phyloP scores from a whole-genome alignment of 2,888 invertebrate genomes.

The Tipula vernalis region DNA sequence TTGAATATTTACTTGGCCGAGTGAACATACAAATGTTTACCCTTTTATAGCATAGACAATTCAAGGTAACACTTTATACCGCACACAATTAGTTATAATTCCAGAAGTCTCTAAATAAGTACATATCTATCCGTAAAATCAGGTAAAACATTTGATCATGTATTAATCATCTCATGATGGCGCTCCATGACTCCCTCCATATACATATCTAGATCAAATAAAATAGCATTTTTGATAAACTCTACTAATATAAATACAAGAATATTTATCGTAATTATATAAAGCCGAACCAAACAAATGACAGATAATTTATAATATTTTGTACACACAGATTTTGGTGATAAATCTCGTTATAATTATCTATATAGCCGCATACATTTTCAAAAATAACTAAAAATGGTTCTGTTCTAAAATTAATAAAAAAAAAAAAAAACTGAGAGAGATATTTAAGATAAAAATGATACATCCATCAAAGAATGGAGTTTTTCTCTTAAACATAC shows the following conservation, averaged over 20 bases:
- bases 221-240: not conserved
- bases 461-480: not conserved
- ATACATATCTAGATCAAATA: not conserved
- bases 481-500: not conserved
- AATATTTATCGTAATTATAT: not conserved
- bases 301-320: not conserved
- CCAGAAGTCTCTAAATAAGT: not conserved
- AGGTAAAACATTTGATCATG: not conserved
- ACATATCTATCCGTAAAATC: not conserved
- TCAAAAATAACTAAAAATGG: not conserved
- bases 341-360: not conserved
- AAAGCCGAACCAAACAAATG: not conserved
- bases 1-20: not conserved
- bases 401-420: not conserved
- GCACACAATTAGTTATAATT: not conserved
- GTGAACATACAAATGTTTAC: not conserved
- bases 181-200: not conserved
- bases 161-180: conserved; percentile 4
- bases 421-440: not conserved
- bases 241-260: not conserved
- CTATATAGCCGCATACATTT: not conserved
- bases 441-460: not conserved
- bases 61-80: not conserved
- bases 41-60: not conserved
- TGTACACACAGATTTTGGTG: not conserved